A percentile compares a stretch with the other conserved stretches of the same genome.
These are phyloP conservation scores for Lepidothrix coronata DNA, from an alignment of 2,113 vertebrate species.

Conservation along the genomic window DNA sequence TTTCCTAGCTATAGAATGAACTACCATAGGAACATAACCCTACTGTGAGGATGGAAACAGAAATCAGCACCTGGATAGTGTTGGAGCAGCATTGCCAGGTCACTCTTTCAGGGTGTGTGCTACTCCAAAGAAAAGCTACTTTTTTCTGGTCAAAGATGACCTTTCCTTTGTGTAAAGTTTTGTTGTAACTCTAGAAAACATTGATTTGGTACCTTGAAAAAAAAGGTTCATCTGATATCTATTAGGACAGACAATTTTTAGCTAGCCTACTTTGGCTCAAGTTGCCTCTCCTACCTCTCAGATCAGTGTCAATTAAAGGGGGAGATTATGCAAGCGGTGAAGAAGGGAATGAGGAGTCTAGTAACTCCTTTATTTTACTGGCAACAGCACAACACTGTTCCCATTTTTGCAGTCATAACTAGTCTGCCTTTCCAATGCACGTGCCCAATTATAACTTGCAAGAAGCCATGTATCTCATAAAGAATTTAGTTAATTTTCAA, in stretches of 20 bases:
- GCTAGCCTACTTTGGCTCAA: not conserved
- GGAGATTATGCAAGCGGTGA: not conserved
- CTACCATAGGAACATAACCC: not conserved
- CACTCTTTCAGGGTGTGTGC: not conserved
- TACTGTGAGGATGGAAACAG: not conserved
- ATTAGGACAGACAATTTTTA: not conserved
- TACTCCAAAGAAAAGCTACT: not conserved
- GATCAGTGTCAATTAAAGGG: not conserved
- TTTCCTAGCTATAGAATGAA: not conserved
- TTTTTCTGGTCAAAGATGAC: not conserved
- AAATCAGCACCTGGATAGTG: not conserved
- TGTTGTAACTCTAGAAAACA: not conserved
- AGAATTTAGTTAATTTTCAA: constrained; percentile 38
- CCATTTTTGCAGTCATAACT: not conserved
- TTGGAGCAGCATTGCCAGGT: not conserved
- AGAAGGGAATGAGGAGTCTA: not conserved
- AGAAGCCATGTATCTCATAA: not conserved
- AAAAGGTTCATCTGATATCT: not conserved
- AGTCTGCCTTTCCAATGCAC: not conserved
- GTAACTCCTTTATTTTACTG: not conserved
- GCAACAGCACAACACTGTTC: not conserved
- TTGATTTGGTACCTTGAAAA: not conserved
- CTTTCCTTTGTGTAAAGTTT: not conserved
- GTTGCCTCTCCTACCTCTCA: not conserved
- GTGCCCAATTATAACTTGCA: constrained; percentile 26